A percentile compares a stretch with the other conserved stretches of the same genome.
These are phyloP conservation scores for Paedocypris micromegethes DNA, from an alignment of 2,797 vertebrate genomes.

Conservation along the genomic window DNA sequence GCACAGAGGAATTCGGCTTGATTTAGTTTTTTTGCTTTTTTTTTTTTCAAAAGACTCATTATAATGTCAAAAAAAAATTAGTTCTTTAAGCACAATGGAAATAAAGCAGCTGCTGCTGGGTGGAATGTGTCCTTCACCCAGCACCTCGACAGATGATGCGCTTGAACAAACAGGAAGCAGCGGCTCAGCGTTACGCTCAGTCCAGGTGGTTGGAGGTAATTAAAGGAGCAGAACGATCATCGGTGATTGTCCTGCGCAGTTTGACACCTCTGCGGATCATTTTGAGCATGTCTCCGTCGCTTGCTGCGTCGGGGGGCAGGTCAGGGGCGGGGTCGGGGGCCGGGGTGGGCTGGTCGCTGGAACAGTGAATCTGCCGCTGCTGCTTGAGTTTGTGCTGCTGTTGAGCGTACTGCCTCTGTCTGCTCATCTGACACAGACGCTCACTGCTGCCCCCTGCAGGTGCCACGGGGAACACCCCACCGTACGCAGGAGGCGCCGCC, in stretches of 20 bases:
- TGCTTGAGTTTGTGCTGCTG: constrained; percentile 32
- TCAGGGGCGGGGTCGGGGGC: constrained; percentile 24
- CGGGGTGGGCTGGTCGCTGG: constrained; percentile 44
- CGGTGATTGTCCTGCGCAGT: constrained; percentile 68
- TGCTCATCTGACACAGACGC: constrained; percentile 47
- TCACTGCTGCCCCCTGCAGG: constrained; percentile 56
- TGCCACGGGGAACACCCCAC: constrained; percentile 70
- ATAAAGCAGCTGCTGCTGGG: constrained; percentile 3
- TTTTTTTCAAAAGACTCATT: no score
- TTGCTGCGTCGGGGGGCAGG: constrained; percentile 29
- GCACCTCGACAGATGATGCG: not conserved
- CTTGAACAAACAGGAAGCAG: not conserved
- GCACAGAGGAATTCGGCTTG: constrained; percentile 6
- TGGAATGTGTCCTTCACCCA: not conserved
- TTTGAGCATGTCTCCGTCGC: constrained; percentile 61
- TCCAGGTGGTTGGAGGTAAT: constrained; percentile 58
- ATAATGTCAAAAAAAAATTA: not conserved
- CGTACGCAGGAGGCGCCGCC: constrained; percentile 64
- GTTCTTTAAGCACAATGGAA: constrained; percentile 33
- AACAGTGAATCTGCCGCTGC: constrained; percentile 24
- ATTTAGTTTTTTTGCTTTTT: no score
- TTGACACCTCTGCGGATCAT: constrained; percentile 66
- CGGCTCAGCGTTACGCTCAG: constrained; percentile 42
- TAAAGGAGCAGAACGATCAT: constrained; percentile 74
- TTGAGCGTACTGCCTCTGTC: constrained; percentile 43